These are phyloP conservation scores for Caerostris extrusa DNA, from an alignment of 1,140 invertebrate genomes.

Conservation along the genomic window DNA sequence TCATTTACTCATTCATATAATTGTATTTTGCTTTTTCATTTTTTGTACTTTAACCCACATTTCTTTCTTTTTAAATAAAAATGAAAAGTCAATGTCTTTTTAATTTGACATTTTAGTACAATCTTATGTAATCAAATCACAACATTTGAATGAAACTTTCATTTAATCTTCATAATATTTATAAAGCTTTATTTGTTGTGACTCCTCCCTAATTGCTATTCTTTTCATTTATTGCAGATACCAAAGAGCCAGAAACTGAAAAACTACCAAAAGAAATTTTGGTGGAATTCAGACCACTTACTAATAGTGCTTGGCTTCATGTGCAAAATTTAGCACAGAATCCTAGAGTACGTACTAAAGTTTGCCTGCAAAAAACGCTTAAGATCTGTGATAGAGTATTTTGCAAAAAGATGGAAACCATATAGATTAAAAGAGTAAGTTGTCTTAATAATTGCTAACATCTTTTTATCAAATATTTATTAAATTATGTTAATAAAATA, in stretches of 20 bases:
- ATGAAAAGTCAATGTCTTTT: no score
- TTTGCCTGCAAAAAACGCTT: slow-evolving; percentile 87
- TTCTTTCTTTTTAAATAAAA: no score
- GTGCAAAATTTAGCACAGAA: slow-evolving; percentile 94
- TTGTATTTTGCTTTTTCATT: no score
- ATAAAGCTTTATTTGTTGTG: no score
- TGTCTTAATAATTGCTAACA: neutral
- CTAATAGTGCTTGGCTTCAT: slow-evolving; percentile 89
- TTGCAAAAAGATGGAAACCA: slow-evolving; percentile 89
- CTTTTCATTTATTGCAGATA: slow-evolving; percentile 79
- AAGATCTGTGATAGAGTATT: slow-evolving; percentile 87
- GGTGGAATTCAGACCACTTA: slow-evolving; percentile 89
- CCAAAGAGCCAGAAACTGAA: slow-evolving; percentile 89
- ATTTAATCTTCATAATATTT: no score
- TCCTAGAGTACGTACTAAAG: slow-evolving; percentile 87
- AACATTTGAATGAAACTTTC: no score
- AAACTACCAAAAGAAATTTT: slow-evolving; percentile 90
- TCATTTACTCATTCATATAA: no score
- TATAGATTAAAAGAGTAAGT: slow-evolving; percentile 81
- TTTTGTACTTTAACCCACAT: no score
- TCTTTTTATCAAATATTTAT: neutral
- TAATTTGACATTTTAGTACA: no score
- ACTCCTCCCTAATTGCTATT: neutral
- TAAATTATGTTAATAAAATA: neutral
- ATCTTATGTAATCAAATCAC: no score